Evolutionary conservation across 2,113 vertebrate genomes (phyloP).

Genomic region (Urocitellus parryii): DNA sequence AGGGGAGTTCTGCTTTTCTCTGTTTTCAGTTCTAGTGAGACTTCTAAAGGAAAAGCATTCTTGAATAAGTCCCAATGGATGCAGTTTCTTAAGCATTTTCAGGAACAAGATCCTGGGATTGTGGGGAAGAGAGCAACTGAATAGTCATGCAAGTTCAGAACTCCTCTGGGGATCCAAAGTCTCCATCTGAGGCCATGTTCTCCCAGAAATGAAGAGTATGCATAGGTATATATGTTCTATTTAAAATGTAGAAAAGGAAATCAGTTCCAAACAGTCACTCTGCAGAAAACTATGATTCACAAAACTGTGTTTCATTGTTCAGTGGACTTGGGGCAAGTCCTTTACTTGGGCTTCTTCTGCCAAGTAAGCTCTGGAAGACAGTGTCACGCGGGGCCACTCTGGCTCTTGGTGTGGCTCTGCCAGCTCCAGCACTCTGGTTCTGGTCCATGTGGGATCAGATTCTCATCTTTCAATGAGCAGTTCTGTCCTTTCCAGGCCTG

Average conservation of each 20-base stretch:
- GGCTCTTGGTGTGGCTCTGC: not conserved
- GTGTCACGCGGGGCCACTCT: too few species aligned
- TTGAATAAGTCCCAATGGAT: not conserved
- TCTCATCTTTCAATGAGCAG: not conserved
- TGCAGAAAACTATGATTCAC: not conserved
- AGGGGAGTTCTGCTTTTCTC: not conserved
- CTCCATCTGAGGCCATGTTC: not conserved
- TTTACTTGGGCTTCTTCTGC: not conserved
- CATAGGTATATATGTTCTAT: not conserved
- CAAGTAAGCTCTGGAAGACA: rapidly evolving
- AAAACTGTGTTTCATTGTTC: not conserved
- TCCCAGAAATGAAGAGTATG: not conserved
- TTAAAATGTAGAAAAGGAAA: not conserved
- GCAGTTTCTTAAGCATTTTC: not conserved
- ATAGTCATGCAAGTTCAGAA: not conserved
- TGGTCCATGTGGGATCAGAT: not conserved
- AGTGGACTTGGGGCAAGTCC: not conserved
- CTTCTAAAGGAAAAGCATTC: not conserved
- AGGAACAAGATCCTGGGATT: not conserved
- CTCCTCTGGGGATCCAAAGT: not conserved
- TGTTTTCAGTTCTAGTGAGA: not conserved
- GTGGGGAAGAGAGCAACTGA: not conserved
- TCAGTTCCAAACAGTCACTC: not conserved
- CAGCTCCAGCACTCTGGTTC: not conserved
- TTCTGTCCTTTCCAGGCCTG: not conserved